Evolutionary conservation across 2,113 vertebrate genomes (phyloP).

Genomic region (Campylorhamphus procurvoides): DNA sequence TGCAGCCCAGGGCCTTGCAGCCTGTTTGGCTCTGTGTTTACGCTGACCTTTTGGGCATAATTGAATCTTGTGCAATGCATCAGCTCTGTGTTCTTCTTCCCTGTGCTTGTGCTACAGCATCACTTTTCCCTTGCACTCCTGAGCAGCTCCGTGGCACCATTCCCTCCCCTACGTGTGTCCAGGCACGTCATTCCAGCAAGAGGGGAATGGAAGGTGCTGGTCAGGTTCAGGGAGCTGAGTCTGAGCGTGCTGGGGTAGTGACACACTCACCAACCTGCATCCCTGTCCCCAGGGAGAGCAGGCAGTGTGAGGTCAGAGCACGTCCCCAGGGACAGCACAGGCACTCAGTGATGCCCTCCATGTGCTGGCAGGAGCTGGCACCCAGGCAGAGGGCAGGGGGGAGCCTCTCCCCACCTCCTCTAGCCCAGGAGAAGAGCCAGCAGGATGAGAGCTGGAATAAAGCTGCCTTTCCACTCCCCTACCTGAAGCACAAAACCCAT

Average conservation of each 20-base stretch:
- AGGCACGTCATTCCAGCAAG: rapidly evolving
- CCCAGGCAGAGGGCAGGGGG: background rate
- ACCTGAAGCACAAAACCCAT: background rate
- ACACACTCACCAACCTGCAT: background rate
- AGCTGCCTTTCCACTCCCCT: background rate
- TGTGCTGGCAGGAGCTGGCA: background rate
- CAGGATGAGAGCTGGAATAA: background rate
- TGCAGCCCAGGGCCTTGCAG: background rate
- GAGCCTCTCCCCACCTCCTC: background rate
- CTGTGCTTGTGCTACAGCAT: background rate
- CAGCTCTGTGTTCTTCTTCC: background rate
- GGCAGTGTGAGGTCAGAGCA: background rate
- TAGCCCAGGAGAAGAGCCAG: background rate
- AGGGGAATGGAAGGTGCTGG: background rate
- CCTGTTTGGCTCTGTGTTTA: background rate
- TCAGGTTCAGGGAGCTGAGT: background rate
- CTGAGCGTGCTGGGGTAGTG: background rate
- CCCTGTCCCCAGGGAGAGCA: background rate
- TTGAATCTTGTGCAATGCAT: background rate
- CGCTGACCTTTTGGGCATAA: background rate
- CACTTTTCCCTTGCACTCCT: background rate
- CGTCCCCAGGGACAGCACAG: rapidly evolving
- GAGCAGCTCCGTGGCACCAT: background rate
- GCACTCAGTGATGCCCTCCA: rapidly evolving
- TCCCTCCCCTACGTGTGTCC: background rate